Evolutionary conservation across 2,888 invertebrate species (phyloP).

Genomic region (Arge pagana): DNA sequence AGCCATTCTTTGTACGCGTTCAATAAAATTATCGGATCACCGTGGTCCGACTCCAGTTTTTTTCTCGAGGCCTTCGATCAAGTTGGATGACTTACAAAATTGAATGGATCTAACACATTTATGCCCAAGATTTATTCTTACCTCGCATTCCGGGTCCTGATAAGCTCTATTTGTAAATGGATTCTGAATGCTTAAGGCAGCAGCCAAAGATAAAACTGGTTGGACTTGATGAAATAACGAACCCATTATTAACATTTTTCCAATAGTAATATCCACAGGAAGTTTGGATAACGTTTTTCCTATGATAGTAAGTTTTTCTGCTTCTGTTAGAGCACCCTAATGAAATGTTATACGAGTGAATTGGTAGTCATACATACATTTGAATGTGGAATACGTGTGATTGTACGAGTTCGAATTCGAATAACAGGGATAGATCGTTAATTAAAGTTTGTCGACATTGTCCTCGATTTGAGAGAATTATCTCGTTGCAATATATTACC

Average conservation of each 20-base stretch:
- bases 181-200: slow-evolving; percentile 90
- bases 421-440: no score
- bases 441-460: no score
- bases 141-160: slow-evolving; percentile 82
- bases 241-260: slow-evolving; percentile 94
- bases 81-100: slow-evolving; percentile 16
- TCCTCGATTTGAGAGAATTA: background rate
- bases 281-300: slow-evolving; percentile 86
- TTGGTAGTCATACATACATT: background rate
- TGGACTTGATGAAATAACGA: slow-evolving; percentile 87
- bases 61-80: slow-evolving; percentile 71
- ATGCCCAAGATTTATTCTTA: slow-evolving; percentile 46
- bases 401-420: slow-evolving; percentile 6
- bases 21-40: slow-evolving; percentile 90
- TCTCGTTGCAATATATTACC: background rate
- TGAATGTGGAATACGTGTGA: slow-evolving; percentile 8
- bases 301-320: slow-evolving; percentile 82
- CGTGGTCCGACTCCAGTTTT: slow-evolving; percentile 89
- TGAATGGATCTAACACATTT: background rate
- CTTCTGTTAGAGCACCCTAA: slow-evolving; percentile 78
- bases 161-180: slow-evolving; percentile 91
- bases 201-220: slow-evolving; percentile 86
- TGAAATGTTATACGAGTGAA: slow-evolving; percentile 34
- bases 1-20: slow-evolving; percentile 91
- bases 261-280: slow-evolving; percentile 93